These are phyloP conservation scores for Malthinus seriepunctatus DNA, from an alignment of 2,888 invertebrate genomes.

Conservation along the genomic window DNA sequence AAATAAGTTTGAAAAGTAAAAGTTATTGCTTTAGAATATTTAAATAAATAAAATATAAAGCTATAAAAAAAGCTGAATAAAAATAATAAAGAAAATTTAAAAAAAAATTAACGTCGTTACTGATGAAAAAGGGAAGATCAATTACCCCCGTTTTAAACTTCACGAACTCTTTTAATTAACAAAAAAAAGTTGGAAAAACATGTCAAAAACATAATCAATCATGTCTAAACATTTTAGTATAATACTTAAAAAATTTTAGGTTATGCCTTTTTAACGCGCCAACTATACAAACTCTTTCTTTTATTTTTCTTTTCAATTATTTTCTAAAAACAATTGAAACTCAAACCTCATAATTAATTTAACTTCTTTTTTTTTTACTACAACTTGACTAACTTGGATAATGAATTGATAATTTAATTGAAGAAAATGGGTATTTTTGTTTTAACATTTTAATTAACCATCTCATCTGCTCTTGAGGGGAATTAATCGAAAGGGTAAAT, in stretches of 20 bases:
- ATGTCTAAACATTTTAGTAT: slow-evolving; percentile 7
- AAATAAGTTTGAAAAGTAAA: not conserved
- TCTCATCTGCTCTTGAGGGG: no score
- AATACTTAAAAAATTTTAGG: slow-evolving; percentile 12
- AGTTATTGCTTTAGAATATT: not conserved
- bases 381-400: no score
- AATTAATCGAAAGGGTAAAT: no score
- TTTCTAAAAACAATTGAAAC: no score
- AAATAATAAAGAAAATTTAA: not conserved
- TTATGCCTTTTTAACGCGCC: slow-evolving; percentile 17
- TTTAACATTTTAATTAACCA: no score
- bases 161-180: slow-evolving; percentile 16
- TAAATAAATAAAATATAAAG: not conserved
- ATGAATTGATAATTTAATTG: no score
- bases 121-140: slow-evolving; percentile 8
- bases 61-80: not conserved
- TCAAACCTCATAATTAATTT: no score
- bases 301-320: not conserved
- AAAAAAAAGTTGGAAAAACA: slow-evolving; percentile 17
- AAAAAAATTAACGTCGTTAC: slow-evolving; percentile 3
- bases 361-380: no score
- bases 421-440: no score
- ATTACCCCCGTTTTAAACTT: slow-evolving; percentile 14
- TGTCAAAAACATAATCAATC: slow-evolving; percentile 19
- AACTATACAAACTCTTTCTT: no score